phyloP scores from a whole-genome alignment of 2,113 vertebrate species.

The Rafetus swinhoei region DNA sequence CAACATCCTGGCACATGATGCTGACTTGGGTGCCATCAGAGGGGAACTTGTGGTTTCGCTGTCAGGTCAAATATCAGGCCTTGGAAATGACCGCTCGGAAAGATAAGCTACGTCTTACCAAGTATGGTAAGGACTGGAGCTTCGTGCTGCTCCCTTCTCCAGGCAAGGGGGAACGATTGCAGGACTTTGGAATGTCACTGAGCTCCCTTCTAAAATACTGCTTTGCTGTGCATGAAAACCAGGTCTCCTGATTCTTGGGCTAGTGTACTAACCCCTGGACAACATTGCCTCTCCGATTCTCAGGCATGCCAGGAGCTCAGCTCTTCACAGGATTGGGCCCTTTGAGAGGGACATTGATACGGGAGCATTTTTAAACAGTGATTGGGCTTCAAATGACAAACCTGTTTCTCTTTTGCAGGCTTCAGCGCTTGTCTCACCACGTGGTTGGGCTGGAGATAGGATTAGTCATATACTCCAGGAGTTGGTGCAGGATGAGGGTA shows the following conservation, averaged over 20 bases:
- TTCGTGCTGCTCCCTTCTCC: rapidly evolving
- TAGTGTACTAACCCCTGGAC: too few relatives aligned
- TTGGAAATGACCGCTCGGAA: slow-evolving; percentile 1
- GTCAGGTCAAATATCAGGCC: neutral
- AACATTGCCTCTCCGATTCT: too few relatives aligned
- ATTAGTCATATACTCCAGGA: neutral
- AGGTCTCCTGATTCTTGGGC: too few relatives aligned
- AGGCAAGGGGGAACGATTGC: neutral
- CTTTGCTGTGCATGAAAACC: too few relatives aligned
- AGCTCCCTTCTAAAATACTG: neutral
- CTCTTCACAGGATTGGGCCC: neutral
- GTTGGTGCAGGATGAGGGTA: neutral
- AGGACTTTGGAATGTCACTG: neutral
- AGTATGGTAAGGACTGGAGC: neutral
- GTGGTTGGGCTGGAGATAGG: neutral
- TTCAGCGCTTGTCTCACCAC: neutral
- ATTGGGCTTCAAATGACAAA: neutral
- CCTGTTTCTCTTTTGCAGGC: neutral
- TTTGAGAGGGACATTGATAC: neutral
- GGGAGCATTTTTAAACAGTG: neutral
- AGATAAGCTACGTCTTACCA: neutral
- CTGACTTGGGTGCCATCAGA: slow-evolving; percentile 6
- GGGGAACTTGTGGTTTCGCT: slow-evolving; percentile 53
- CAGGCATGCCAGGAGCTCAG: neutral
- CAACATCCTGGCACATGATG: slow-evolving; percentile 17